Evolutionary conservation across 2,113 vertebrate species (phyloP), one percentile per base, ranked within the genome.

Genomic region (Platichthys flesus): DNA sequence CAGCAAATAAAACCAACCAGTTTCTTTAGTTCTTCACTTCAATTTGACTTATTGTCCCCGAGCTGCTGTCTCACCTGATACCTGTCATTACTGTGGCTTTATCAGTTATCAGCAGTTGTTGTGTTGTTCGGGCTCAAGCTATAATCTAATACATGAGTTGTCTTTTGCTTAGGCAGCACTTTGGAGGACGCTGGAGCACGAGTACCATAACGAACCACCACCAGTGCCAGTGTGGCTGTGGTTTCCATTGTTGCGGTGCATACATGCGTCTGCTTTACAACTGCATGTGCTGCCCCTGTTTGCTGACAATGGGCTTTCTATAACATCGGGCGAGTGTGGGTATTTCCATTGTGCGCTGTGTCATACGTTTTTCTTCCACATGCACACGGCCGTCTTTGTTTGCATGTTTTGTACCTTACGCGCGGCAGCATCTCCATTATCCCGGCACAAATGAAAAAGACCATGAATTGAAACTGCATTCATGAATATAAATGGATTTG

Each of bases 301-400:
- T 82, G 68, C 82, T 84, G 81, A 84, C 24, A 60, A 71, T 31
- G 59, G 23, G 21, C 31, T 73, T 79, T 76, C 23, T 81, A 51
- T 42, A 21, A 66, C 81, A 57, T 28, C 51, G 37, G 51, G 24
- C 21, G 62, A 59, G 65, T 9, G 24, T 63, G 55, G 54, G 51
- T 26, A 52, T 16, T 74, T 71, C 61, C 47, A 69, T 57, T 72
- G 67, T 63, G 54, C 47, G 67, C 49, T n/a, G 62, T 69, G 51
- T 9, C 20, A 4, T 28, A 20, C 12, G 21, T 58, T 58, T 26
- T 24, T 54, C 45, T 42, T 57, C 31, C 49, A 62, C 18, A 9
- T 60, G 28, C 20, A 28, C 28, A 24, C 13, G 47, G 42, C 49
- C 74, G 56, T 24, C 37, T 72, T 78, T 78, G 62, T 82, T 74